Conservation (phyloP, 2,113 vertebrate genomes). For the Pachycephala philippinensis region DNA sequence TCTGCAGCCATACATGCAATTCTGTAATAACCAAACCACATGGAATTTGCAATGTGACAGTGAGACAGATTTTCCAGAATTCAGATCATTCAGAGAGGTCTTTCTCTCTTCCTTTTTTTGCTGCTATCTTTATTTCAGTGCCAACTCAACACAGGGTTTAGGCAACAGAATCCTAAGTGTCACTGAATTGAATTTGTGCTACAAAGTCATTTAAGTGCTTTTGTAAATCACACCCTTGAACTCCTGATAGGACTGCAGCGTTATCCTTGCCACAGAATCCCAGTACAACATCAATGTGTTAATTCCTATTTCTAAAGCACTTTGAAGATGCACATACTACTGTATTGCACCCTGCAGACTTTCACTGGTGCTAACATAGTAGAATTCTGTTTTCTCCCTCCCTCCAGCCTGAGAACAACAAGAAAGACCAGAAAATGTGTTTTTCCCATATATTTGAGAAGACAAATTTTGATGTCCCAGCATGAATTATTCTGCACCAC, state of each 20-base stretch:
- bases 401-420: background rate
- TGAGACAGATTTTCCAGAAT: background rate
- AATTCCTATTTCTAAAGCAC: background rate
- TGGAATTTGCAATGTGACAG: background rate
- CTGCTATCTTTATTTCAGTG: background rate
- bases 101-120: background rate
- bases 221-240: constrained; percentile 23
- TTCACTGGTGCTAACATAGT: background rate
- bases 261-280: background rate
- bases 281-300: background rate
- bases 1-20: background rate
- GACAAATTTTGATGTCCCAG: constrained; percentile 50
- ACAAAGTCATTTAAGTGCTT: constrained; percentile 5
- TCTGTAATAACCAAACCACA: background rate
- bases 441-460: constrained; percentile 22
- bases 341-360: constrained; percentile 1
- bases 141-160: background rate
- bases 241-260: background rate
- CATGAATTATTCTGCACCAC: constrained; percentile 60
- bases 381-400: background rate
- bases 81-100: background rate
- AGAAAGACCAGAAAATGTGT: constrained; percentile 22
- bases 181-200: background rate
- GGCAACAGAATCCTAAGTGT: background rate
- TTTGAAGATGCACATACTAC: constrained; percentile 16